Percentiles rank a stretch among this genome's conserved stretches.
Conservation (phyloP, 2,797 vertebrate species). For the Mormyrus proboscirostris region DNA sequence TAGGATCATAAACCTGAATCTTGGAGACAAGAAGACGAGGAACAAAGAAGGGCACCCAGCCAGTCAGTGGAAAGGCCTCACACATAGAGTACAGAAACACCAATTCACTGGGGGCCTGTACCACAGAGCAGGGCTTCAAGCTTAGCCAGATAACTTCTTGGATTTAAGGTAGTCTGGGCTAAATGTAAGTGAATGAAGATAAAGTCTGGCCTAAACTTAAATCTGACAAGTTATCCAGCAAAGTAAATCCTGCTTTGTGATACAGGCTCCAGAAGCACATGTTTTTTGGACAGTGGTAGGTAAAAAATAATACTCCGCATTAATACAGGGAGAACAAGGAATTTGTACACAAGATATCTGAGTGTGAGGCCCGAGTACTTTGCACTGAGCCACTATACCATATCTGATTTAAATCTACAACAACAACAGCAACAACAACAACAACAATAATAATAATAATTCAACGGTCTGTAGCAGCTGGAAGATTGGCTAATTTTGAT, state of each 20-base stretch:
- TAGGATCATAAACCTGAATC: neutral
- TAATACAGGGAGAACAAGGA: neutral
- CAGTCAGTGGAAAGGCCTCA: neutral
- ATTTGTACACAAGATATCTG: neutral
- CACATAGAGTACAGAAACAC: neutral
- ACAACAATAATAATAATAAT: neutral
- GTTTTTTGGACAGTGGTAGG: neutral
- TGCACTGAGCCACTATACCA: neutral
- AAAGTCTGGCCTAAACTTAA: neutral
- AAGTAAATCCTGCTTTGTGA: neutral
- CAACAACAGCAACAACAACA: neutral
- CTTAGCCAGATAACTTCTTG: neutral
- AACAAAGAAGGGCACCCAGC: neutral
- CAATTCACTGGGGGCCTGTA: neutral
- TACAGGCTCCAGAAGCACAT: neutral
- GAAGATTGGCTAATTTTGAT: constrained; percentile 8
- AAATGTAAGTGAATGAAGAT: neutral
- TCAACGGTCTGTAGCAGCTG: neutral
- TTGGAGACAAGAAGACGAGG: too few species aligned
- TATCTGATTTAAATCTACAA: neutral
- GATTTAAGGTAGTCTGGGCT: neutral
- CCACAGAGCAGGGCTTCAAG: neutral
- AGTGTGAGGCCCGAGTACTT: neutral
- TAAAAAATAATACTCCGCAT: neutral
- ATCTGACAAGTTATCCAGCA: neutral